Conservation (phyloP, 2,113 vertebrate species). For the Rhinichthys klamathensis region DNA sequence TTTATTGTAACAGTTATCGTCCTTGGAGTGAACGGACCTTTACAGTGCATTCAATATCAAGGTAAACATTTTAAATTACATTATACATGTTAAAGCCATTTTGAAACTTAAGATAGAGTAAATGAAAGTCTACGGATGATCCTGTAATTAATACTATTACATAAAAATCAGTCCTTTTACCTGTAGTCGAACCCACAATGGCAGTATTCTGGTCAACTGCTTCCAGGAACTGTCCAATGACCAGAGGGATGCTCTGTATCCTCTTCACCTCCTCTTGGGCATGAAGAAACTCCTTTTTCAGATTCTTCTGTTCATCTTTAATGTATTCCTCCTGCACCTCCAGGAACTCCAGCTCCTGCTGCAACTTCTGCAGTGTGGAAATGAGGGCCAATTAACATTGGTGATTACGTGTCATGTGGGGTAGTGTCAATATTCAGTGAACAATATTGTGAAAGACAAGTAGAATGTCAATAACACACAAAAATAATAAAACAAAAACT, state of each 20-base stretch:
- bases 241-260: conserved; percentile 93
- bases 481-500: neutral
- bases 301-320: conserved; percentile 93
- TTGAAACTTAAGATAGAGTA: neutral
- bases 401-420: neutral
- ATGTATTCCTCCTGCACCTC: conserved; percentile 97
- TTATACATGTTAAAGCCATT: neutral
- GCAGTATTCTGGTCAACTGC: conserved; percentile 96
- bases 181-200: conserved; percentile 93
- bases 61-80: neutral
- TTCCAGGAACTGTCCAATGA: conserved; percentile 94
- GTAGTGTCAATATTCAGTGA: neutral
- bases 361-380: conserved; percentile 81
- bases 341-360: conserved; percentile 93
- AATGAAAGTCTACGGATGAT: neutral
- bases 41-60: neutral
- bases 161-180: conserved; percentile 59
- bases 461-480: neutral
- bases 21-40: too few relatives aligned
- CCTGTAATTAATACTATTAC: neutral
- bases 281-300: conserved; percentile 95
- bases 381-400: neutral
- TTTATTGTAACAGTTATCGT: too few relatives aligned
- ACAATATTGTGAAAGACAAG: neutral
- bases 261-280: conserved; percentile 96